A percentile compares a stretch with the other conserved stretches of the same genome.
Conservation (phyloP, 2,797 vertebrate genomes). For the Manis javanica region DNA sequence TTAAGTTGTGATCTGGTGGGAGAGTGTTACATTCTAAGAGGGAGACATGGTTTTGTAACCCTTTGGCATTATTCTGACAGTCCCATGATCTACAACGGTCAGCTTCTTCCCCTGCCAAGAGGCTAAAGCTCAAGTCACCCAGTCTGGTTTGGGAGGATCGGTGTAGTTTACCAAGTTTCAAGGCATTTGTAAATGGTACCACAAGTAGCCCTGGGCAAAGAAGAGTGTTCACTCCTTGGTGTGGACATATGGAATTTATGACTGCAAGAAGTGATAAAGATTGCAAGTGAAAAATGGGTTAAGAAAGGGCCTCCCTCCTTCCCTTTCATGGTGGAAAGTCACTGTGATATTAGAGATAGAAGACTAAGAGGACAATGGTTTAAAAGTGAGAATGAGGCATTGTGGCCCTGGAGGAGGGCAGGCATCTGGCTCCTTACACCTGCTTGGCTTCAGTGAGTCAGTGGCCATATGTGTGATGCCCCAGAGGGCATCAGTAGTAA, state of each 20-base stretch:
- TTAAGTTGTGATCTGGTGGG: not conserved
- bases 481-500: not conserved
- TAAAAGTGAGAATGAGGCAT: constrained; percentile 1
- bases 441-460: not conserved
- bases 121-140: not conserved
- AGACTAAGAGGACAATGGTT: not conserved
- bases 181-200: not conserved
- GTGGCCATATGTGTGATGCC: not conserved
- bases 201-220: not conserved
- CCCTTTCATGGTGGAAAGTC: not conserved
- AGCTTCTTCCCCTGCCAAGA: not conserved
- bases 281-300: not conserved
- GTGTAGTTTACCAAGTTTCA: not conserved
- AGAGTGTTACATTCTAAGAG: not conserved
- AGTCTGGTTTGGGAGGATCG: not conserved
- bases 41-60: not conserved
- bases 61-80: not conserved
- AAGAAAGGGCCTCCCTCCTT: not conserved
- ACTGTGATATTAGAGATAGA: not conserved
- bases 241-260: not conserved
- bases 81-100: not conserved
- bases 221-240: not conserved
- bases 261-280: not conserved
- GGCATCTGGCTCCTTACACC: not conserved
- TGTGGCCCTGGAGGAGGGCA: not conserved